Evolutionary conservation across 2,797 vertebrate species (phyloP).

Genomic region (Salarias fasciatus): DNA sequence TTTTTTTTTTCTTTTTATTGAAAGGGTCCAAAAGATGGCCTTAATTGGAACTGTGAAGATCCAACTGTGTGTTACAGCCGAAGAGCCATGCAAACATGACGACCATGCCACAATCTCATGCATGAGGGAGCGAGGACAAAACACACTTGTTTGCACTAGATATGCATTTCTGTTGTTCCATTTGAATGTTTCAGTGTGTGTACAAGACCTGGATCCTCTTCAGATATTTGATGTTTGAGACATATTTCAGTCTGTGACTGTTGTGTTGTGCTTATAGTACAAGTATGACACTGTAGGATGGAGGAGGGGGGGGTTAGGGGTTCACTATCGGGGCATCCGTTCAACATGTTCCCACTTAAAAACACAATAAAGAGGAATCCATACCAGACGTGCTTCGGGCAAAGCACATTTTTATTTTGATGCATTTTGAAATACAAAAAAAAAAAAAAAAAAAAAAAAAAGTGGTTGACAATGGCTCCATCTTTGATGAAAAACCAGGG

Average conservation of each 20-base stretch:
- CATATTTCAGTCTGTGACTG: neutral
- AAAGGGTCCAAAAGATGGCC: slow-evolving; percentile 9
- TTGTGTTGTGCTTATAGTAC: too few relatives aligned
- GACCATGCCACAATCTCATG: slow-evolving; percentile 75
- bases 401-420: slow-evolving; percentile 75
- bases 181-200: neutral
- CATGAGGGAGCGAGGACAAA: slow-evolving; percentile 51
- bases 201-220: neutral
- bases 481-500: slow-evolving; percentile 53
- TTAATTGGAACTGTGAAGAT: slow-evolving; percentile 17
- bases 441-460: slow-evolving; percentile 60
- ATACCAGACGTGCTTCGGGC: slow-evolving; percentile 69
- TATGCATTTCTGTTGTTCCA: slow-evolving; percentile 7
- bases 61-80: slow-evolving; percentile 29
- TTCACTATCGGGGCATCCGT: too few relatives aligned
- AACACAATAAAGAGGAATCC: slow-evolving; percentile 71
- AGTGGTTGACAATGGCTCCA: slow-evolving; percentile 58
- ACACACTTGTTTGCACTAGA: slow-evolving; percentile 17
- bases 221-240: neutral
- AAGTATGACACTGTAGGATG: too few relatives aligned
- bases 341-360: slow-evolving; percentile 53
- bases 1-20: neutral
- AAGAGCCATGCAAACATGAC: slow-evolving; percentile 73
- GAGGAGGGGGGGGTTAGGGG: neutral
- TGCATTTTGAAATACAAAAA: slow-evolving; percentile 59